Percentiles rank a stretch among this genome's conserved stretches.
phyloP scores from a whole-genome alignment of 2,888 invertebrate species.

The Troides oblongomaculatus region DNA sequence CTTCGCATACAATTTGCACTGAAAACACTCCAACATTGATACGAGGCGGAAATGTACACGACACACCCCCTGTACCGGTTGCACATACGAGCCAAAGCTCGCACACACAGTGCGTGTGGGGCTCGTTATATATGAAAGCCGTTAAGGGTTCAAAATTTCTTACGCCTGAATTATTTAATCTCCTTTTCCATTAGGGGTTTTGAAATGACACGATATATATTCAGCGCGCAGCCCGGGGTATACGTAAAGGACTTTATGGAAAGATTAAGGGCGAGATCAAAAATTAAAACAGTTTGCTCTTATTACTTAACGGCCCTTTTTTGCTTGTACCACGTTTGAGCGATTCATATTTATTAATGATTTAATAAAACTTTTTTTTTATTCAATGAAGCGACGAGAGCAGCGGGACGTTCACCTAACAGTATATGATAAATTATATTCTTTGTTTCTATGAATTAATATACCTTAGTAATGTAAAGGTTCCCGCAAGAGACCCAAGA shows the following conservation, averaged over 20 bases:
- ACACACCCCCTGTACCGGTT: constrained; percentile 31
- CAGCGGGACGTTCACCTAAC: no score
- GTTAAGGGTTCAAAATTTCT: constrained; percentile 76
- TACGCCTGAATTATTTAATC: constrained; percentile 77
- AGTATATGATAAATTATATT: no score
- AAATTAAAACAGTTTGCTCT: constrained; percentile 53
- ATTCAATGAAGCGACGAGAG: no score
- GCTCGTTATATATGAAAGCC: constrained; percentile 72
- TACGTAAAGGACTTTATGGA: constrained; percentile 65
- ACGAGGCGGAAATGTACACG: constrained; percentile 22
- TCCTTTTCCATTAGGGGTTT: constrained; percentile 76
- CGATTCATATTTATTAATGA: no score
- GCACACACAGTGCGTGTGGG: constrained; percentile 51
- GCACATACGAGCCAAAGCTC: not conserved
- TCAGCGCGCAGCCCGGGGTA: constrained; percentile 58
- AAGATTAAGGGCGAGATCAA: constrained; percentile 66
- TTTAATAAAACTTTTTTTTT: no score
- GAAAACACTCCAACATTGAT: constrained; percentile 44
- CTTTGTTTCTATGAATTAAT: no score
- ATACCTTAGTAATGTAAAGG: no score
- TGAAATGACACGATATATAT: constrained; percentile 76
- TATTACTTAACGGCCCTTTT: not conserved
- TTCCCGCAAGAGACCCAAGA: no score
- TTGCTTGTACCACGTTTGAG: no score
- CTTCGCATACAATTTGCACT: constrained; percentile 55